Evolutionary conservation across 2,888 invertebrate species (phyloP).

Genomic region (Noctua pronuba): DNA sequence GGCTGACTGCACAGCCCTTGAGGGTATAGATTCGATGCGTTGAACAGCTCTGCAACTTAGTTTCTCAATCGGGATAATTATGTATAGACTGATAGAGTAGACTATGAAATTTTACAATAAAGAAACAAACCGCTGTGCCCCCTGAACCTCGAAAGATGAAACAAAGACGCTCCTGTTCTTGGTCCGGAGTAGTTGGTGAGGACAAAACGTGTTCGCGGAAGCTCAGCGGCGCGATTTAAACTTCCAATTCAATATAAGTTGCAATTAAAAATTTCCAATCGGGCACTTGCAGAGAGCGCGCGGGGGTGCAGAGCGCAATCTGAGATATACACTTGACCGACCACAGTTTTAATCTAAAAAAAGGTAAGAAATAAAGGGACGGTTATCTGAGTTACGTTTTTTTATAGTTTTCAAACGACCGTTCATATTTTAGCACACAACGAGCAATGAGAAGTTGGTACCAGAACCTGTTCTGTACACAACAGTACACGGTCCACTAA

Average conservation of each 20-base stretch:
- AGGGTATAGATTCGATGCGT: background rate
- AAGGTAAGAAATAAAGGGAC: background rate
- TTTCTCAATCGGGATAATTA: background rate
- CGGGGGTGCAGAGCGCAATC: background rate
- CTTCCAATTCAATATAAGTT: slow-evolving; percentile 36
- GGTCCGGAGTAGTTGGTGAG: slow-evolving; percentile 8
- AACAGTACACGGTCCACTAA: background rate
- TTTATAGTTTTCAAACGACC: background rate
- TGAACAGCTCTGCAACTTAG: background rate
- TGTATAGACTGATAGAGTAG: background rate
- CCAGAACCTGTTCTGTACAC: background rate
- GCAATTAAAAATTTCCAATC: slow-evolving; percentile 47
- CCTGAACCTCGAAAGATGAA: background rate
- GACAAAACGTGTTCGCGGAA: slow-evolving; percentile 15
- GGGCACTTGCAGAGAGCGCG: background rate
- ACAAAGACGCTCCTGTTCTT: background rate
- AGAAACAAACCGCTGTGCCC: background rate
- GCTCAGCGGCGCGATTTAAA: slow-evolving; percentile 11
- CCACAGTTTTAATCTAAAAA: background rate
- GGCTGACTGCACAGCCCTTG: background rate
- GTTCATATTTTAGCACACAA: background rate
- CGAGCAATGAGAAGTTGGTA: background rate
- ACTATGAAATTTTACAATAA: background rate
- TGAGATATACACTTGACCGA: background rate
- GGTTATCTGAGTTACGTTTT: no score